Base-by-base conservation (phyloP, 1,140 invertebrate species). In the Dolichoris vasculosae region DNA sequence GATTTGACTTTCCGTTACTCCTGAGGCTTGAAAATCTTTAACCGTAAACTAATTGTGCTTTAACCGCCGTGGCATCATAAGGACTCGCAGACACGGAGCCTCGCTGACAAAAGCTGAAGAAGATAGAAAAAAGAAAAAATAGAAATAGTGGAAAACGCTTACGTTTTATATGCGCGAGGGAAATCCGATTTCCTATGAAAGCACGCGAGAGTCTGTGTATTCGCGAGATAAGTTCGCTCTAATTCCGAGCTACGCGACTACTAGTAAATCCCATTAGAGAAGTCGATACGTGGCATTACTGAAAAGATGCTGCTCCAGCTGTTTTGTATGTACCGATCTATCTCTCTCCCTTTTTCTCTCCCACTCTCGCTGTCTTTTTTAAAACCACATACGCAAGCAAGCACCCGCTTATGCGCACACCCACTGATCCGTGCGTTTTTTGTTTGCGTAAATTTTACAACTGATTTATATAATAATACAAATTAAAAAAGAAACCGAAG, bases 151-250 rank as follows among this genome's bases (percentile, higher is more conserved):
- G 69, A 59, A 82, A 82, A 73, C 26, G 35, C 32, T 75, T n/a
- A 43, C 48, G 69, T 48, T 82, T 82, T 55, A 69, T 81, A 82
- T 82, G 67, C 80, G 32, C 80, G 48, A 15, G 46, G 30, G 55
- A 82, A 82, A 71, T 46, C 67, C 80, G 80, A 73, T 82, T 82
- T 82, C 80, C 32, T 48, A 32, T 0, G 7, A 77, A 55, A 32
- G 46, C 32, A 35, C 75, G 69, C 69, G 38, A 73, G 32, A n/a
- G 15, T 38, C 32, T 43, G 38, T 63, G 38, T 63, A 64, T 55
- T 75, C 35, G 55, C 67, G 82, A 83, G 82, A 77, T 83, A 83
- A 83, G 82, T 76, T 76, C 32, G 82, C 71, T 76, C 48, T 76
- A 83, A 76, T 83, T 83, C 71, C 40, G 15, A 32, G 35, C 48